A percentile compares a stretch with the other conserved stretches of the same genome.
These are phyloP conservation scores for Branchellion lobata DNA, from an alignment of 2,888 invertebrate species.

Conservation along the genomic window DNA sequence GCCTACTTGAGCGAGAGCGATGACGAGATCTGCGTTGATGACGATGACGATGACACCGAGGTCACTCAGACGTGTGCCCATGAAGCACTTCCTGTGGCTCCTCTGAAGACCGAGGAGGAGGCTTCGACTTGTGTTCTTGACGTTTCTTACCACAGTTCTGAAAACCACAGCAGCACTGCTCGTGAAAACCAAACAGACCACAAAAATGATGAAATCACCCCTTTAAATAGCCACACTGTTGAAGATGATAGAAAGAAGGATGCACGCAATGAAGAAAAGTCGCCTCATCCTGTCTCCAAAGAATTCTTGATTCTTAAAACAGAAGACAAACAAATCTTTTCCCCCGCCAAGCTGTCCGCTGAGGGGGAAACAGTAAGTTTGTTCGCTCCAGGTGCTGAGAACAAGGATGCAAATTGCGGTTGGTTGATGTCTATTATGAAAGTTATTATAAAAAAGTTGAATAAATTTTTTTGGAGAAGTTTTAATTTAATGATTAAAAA, in stretches of 20 bases:
- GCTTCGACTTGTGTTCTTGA: no score
- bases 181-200: not conserved
- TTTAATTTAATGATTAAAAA: no score
- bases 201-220: constrained; percentile 17
- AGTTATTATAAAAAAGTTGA: not conserved
- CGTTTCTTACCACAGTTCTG: no score
- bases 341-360: not conserved
- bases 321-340: not conserved
- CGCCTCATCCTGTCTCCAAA: no score
- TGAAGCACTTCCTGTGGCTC: no score
- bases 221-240: no score
- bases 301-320: no score
- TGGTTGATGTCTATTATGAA: not conserved
- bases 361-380: not conserved
- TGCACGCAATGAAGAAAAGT: no score
- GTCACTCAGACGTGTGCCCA: no score
- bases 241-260: not conserved
- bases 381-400: not conserved
- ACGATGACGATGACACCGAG: constrained; percentile 49
- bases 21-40: constrained; percentile 50
- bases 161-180: not conserved
- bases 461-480: no score
- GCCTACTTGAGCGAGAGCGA: constrained; percentile 44
- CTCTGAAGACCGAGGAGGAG: not conserved
- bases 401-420: not conserved